These are phyloP conservation scores for Ailuropoda melanoleuca DNA, from an alignment of 2,113 vertebrate genomes.

Conservation along the genomic window DNA sequence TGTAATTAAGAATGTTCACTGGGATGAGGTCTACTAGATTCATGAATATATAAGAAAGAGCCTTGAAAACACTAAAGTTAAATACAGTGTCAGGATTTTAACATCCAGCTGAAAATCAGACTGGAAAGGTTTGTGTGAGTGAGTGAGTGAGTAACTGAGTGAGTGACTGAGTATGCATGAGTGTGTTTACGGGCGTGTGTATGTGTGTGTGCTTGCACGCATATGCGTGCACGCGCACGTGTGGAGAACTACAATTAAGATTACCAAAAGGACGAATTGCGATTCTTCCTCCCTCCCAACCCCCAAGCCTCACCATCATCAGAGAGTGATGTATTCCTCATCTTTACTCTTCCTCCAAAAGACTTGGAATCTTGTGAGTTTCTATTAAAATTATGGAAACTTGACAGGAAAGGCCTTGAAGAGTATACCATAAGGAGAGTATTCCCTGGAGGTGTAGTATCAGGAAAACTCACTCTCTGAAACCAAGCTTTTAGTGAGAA, in stretches of 20 bases:
- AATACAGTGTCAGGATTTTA: neutral
- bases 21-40: slow-evolving; percentile 43
- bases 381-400: neutral
- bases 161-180: neutral
- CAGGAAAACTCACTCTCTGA: neutral
- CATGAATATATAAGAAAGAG: slow-evolving; percentile 55
- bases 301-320: neutral
- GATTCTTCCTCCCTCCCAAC: neutral
- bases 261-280: neutral
- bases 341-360: neutral
- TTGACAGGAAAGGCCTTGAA: neutral
- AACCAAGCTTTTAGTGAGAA: neutral
- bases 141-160: neutral
- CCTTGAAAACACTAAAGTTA: slow-evolving; percentile 45
- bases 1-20: slow-evolving; percentile 67
- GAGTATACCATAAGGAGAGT: neutral
- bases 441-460: neutral
- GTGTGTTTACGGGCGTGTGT: neutral
- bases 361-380: neutral
- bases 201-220: neutral
- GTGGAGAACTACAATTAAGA: neutral
- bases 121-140: neutral
- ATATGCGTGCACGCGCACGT: fast-evolving
- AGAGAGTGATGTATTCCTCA: neutral
- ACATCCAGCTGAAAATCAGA: neutral